These are phyloP conservation scores for Calypte anna DNA, from an alignment of 2,113 vertebrate species.

Conservation along the genomic window DNA sequence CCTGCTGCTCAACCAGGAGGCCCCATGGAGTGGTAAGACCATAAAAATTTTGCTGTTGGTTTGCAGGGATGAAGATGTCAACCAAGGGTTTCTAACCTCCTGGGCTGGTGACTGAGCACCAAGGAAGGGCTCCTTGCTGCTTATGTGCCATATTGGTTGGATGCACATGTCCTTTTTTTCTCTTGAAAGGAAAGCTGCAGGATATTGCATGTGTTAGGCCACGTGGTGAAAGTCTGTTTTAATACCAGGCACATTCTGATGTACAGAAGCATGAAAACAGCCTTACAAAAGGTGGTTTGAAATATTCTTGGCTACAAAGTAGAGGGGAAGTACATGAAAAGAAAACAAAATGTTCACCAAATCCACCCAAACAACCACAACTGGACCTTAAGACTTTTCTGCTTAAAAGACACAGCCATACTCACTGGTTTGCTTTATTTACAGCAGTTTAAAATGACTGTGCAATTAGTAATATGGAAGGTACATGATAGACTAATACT, in stretches of 20 bases:
- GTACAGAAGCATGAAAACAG: neutral
- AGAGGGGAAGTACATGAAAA: neutral
- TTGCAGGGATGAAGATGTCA: neutral
- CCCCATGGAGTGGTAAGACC: neutral
- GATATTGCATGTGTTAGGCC: neutral
- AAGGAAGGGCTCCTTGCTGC: neutral
- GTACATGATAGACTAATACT: neutral
- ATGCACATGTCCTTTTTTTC: neutral
- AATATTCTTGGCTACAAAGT: neutral
- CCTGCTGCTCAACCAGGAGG: neutral
- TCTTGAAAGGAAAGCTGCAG: neutral
- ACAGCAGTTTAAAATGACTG: neutral
- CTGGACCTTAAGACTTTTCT: neutral
- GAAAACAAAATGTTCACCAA: neutral
- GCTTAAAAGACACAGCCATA: neutral
- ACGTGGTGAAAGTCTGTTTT: fast-evolving
- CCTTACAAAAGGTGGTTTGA: neutral
- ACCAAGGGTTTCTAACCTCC: neutral
- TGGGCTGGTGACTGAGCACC: neutral
- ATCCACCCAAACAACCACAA: neutral
- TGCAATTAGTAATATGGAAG: neutral
- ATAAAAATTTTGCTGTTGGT: neutral
- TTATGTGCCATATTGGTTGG: fast-evolving
- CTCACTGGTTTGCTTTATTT: neutral
- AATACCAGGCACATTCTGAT: neutral